Conservation (phyloP, 2,113 vertebrate genomes). For the Mormyrus lacerda region DNA sequence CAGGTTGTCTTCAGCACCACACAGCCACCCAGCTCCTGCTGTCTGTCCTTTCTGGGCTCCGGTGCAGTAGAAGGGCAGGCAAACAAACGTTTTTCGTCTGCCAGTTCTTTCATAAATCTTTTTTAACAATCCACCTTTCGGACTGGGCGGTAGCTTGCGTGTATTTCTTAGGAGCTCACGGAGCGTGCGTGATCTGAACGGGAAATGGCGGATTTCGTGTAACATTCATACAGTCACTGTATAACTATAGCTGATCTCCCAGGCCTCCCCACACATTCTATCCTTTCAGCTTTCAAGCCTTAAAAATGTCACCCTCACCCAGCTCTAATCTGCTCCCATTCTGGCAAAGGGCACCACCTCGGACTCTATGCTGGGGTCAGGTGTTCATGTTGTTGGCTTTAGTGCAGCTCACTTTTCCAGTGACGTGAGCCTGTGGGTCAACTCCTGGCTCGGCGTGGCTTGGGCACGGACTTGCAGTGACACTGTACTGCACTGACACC, state of each 20-base stretch:
- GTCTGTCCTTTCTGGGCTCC: neutral
- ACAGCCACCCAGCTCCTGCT: neutral
- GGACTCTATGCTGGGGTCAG: neutral
- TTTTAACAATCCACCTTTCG: neutral
- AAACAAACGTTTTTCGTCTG: neutral
- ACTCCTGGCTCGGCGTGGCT: neutral
- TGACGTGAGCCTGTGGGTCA: neutral
- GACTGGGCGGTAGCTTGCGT: neutral
- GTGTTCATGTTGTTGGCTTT: neutral
- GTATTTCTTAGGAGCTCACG: neutral
- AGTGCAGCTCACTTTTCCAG: neutral
- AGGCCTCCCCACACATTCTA: neutral
- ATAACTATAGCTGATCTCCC: slow-evolving; percentile 11
- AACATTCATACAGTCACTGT: slow-evolving; percentile 6
- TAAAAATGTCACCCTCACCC: neutral
- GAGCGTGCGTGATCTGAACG: neutral
- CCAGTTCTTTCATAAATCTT: neutral
- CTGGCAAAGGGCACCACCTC: neutral
- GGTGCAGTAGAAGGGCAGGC: neutral
- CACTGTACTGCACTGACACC: neutral
- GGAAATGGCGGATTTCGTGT: neutral
- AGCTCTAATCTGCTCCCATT: neutral
- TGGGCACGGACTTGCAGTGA: neutral
- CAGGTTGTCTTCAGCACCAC: neutral
- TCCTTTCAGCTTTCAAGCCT: neutral